These are phyloP conservation scores for Pterostichus niger DNA, from an alignment of 2,888 invertebrate genomes.

Conservation along the genomic window DNA sequence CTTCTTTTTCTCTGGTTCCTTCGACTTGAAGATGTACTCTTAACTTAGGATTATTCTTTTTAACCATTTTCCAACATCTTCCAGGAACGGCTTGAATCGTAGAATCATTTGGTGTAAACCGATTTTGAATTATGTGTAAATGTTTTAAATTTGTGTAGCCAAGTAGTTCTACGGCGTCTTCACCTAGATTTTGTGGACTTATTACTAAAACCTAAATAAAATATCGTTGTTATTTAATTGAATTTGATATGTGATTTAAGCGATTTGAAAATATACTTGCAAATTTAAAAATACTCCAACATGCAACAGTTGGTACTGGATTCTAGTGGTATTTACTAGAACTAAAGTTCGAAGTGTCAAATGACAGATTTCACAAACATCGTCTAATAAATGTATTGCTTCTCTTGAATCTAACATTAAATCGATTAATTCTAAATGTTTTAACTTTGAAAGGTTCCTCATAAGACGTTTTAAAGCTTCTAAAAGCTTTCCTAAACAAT, in stretches of 20 bases:
- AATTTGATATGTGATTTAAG: constrained; percentile 1
- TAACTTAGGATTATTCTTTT: constrained; percentile 81
- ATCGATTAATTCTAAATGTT: constrained; percentile 84
- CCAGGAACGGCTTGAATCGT: constrained; percentile 78
- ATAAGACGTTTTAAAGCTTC: constrained; percentile 84
- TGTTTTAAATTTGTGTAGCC: constrained; percentile 83
- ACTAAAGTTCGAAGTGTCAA: constrained; percentile 82
- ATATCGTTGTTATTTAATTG: not conserved
- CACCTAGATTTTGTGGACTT: constrained; percentile 87
- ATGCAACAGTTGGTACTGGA: constrained; percentile 85
- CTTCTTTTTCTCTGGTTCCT: constrained; percentile 80
- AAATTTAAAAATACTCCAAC: constrained; percentile 88
- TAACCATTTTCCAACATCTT: constrained; percentile 77
- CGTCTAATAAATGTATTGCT: constrained; percentile 86
- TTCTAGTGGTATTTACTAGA: constrained; percentile 87
- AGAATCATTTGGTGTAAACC: constrained; percentile 81
- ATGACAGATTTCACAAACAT: constrained; percentile 84
- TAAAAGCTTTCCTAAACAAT: constrained; percentile 79
- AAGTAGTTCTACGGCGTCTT: constrained; percentile 84
- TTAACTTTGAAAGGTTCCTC: constrained; percentile 82
- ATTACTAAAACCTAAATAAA: constrained; percentile 80
- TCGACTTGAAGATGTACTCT: constrained; percentile 85
- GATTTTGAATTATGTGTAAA: constrained; percentile 87
- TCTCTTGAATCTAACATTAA: constrained; percentile 86
- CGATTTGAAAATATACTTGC: constrained; percentile 75